Conservation (phyloP, 2,113 vertebrate genomes). For the Malurus melanocephalus region DNA sequence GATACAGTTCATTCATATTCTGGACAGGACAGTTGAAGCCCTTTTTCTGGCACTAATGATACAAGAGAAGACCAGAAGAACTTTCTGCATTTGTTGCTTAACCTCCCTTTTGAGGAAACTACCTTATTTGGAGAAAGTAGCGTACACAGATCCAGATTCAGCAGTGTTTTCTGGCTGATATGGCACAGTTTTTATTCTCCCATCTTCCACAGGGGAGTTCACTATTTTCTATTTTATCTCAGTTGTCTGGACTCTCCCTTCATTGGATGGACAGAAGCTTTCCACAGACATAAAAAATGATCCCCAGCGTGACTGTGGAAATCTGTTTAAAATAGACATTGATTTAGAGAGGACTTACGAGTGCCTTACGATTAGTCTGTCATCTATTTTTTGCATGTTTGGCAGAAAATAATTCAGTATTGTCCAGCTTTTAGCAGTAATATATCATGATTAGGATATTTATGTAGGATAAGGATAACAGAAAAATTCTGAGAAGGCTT, state of each 20-base stretch:
- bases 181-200: neutral
- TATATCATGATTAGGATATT: neutral
- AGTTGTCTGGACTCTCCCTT: neutral
- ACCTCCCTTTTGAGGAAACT: neutral
- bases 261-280: neutral
- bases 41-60: neutral
- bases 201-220: neutral
- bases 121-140: neutral
- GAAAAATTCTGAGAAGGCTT: neutral
- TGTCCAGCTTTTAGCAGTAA: neutral
- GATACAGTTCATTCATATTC: neutral
- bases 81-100: neutral
- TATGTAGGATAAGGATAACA: neutral
- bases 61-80: neutral
- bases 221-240: neutral
- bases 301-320: neutral
- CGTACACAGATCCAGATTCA: neutral
- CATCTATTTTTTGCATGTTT: neutral
- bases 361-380: neutral
- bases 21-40: neutral
- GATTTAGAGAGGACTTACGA: neutral
- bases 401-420: conserved; percentile 1
- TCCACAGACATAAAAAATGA: neutral
- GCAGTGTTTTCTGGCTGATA: neutral
- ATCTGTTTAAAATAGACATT: neutral